A percentile compares a stretch with the other conserved stretches of the same genome.
Conservation (phyloP, 2,888 invertebrate genomes). For the Melangyna quadrimaculata region DNA sequence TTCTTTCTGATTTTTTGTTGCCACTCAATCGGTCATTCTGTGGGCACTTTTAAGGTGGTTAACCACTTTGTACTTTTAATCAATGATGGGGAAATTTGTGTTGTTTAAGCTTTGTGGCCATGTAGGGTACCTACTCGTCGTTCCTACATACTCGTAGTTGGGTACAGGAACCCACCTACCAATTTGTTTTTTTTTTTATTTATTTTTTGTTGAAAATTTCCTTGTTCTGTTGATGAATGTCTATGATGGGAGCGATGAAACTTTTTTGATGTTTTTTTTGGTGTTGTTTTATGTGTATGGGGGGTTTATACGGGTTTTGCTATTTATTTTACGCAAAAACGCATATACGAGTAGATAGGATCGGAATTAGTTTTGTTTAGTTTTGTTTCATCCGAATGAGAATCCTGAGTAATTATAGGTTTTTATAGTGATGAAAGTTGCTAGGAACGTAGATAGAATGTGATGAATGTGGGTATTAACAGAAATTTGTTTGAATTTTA, state of each 20-base stretch:
- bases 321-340: slow-evolving; percentile 7
- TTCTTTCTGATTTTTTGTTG: slow-evolving; percentile 1
- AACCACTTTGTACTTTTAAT: slow-evolving; percentile 69
- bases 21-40: slow-evolving; percentile 70
- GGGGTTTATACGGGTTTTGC: slow-evolving; percentile 4
- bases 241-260: not conserved
- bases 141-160: not conserved
- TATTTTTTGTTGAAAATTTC: not conserved
- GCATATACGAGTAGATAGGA: not conserved
- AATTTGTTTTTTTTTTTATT: not conserved
- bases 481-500: not conserved
- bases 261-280: slow-evolving; percentile 12
- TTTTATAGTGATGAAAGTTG: not conserved
- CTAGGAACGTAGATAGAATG: not conserved
- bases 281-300: slow-evolving; percentile 2
- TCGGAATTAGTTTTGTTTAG: not conserved
- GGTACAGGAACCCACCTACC: not conserved
- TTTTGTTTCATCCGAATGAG: not conserved
- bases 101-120: slow-evolving; percentile 49
- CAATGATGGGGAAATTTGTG: slow-evolving; percentile 55
- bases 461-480: not conserved
- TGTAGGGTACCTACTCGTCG: slow-evolving; percentile 1
- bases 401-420: not conserved
- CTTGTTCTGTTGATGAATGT: slow-evolving; percentile 9
- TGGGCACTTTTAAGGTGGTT: slow-evolving; percentile 61